Evolutionary conservation across 2,797 vertebrate species (phyloP).

Genomic region (Enteromius viviparus): DNA sequence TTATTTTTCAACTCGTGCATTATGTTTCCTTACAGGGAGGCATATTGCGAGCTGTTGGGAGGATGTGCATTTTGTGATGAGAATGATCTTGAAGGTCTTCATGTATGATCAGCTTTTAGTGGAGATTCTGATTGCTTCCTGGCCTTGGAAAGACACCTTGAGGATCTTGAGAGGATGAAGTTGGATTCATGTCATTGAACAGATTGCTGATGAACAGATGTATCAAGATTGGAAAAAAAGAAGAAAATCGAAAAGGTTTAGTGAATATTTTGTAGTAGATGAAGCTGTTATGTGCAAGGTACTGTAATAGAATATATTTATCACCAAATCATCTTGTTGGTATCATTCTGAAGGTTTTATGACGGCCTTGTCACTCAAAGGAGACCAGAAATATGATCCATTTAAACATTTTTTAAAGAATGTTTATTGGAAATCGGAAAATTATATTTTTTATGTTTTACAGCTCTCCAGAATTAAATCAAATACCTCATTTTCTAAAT

Average conservation of each 20-base stretch:
- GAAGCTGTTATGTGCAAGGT: constrained; percentile 9
- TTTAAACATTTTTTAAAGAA: background rate
- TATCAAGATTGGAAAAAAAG: background rate
- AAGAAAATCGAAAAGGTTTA: constrained; percentile 41
- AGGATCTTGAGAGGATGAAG: constrained; percentile 21
- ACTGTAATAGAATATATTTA: constrained; percentile 11
- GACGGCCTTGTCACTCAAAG: constrained; percentile 9
- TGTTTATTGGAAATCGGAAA: background rate
- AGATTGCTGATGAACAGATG: constrained; percentile 24
- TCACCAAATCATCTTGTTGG: background rate
- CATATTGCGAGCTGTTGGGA: constrained; percentile 7
- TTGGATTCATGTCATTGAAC: constrained; percentile 35
- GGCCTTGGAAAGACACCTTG: constrained; percentile 19
- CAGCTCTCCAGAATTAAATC: background rate
- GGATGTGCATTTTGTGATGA: constrained; percentile 20
- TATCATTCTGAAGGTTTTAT: background rate
- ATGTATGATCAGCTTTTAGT: constrained; percentile 24
- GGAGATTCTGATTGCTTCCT: constrained; percentile 26
- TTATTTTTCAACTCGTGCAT: constrained; percentile 20
- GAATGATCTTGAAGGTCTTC: constrained; percentile 22
- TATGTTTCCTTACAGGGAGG: constrained; percentile 17
- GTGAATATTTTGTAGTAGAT: constrained; percentile 17
- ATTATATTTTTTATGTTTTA: background rate
- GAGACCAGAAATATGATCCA: background rate
- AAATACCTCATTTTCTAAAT: background rate